These are phyloP conservation scores for Phaetusa simplex DNA, from an alignment of 2,113 vertebrate genomes.

Conservation along the genomic window DNA sequence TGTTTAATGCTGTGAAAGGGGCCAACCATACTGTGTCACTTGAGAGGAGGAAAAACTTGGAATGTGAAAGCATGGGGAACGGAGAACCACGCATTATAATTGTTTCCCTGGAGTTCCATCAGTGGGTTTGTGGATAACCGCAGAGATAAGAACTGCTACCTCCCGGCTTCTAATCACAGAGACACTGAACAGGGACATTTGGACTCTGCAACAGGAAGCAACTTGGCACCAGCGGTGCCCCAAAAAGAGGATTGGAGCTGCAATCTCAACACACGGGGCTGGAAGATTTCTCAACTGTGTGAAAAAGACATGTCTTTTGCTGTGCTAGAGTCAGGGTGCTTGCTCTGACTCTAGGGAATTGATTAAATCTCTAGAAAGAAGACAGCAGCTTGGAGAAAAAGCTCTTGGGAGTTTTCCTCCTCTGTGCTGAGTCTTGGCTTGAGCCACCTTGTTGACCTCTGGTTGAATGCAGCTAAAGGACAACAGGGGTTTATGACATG, in stretches of 20 bases:
- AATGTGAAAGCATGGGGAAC: neutral
- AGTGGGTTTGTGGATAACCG: neutral
- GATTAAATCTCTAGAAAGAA: neutral
- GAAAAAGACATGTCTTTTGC: neutral
- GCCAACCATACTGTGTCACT: neutral
- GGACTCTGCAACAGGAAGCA: neutral
- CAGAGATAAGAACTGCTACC: neutral
- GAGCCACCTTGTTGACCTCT: neutral
- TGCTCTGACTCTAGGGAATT: neutral
- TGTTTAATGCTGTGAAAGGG: neutral
- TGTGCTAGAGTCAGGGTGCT: neutral
- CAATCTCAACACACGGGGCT: neutral
- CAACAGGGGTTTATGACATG: neutral
- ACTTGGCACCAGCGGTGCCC: neutral
- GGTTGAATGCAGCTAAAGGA: neutral
- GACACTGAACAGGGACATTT: neutral
- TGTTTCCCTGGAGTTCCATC: neutral
- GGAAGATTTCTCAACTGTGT: neutral
- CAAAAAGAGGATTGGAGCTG: neutral
- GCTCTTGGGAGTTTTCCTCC: neutral
- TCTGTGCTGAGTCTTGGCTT: neutral
- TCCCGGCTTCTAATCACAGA: neutral
- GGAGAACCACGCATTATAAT: neutral
- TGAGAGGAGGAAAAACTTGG: neutral
- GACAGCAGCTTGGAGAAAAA: neutral